Conservation (phyloP, 23 tunicate genomes). For the Ciona savignyi region DNA sequence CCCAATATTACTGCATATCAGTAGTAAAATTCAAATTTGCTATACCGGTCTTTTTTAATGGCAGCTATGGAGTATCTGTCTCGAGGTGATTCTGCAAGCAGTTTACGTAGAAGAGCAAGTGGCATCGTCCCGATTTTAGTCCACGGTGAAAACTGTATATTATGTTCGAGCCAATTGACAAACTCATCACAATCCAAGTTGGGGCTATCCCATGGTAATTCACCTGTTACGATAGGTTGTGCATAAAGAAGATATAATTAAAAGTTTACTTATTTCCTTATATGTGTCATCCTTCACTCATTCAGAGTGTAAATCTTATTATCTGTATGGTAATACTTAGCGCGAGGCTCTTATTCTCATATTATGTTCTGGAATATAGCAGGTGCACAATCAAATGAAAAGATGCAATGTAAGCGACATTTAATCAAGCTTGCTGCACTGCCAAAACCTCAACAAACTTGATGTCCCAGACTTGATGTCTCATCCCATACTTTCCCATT, state of each 20-base stretch:
- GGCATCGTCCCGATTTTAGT: conserved; percentile 64
- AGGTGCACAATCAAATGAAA: no score
- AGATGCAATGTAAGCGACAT: no score
- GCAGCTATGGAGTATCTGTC: conserved; percentile 28
- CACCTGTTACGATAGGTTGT: conserved; percentile 56
- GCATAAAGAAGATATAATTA: neutral
- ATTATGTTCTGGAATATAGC: no score
- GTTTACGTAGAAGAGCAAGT: conserved; percentile 57
- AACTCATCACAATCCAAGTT: conserved; percentile 53
- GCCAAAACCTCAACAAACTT: no score
- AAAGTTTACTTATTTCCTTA: neutral
- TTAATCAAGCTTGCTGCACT: no score
- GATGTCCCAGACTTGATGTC: no score
- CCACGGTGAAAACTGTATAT: conserved; percentile 82
- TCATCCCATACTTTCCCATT: no score
- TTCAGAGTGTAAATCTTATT: no score
- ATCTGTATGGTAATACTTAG: no score
- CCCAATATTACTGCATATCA: neutral
- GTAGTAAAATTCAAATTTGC: no score
- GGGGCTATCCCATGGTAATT: conserved; percentile 90
- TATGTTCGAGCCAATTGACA: conserved; percentile 58
- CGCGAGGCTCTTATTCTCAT: no score
- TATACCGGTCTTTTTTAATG: conserved; percentile 65
- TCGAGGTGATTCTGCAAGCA: conserved; percentile 31
- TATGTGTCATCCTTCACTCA: no score